Conservation (phyloP, 2,888 invertebrate species). For the Mythimna pallens region DNA sequence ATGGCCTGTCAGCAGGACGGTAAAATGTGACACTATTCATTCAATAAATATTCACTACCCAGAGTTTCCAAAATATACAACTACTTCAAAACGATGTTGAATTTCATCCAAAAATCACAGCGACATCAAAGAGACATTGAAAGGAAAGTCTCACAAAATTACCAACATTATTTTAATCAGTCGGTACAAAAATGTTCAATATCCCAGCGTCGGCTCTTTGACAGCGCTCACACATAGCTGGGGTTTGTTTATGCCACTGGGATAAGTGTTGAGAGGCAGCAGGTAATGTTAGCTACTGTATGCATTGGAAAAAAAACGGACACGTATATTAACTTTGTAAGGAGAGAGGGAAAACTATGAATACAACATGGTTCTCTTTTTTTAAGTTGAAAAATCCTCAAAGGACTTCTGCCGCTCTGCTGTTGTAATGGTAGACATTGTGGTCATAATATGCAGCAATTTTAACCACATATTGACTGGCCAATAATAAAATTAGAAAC, state of each 20-base stretch:
- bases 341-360: not conserved
- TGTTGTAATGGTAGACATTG: too few relatives aligned
- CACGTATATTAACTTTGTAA: not conserved
- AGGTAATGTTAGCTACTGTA: not conserved
- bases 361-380: too few relatives aligned
- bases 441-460: too few relatives aligned
- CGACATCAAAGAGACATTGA: slow-evolving; percentile 50
- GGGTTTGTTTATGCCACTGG: slow-evolving; percentile 55
- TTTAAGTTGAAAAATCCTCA: too few relatives aligned
- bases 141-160: slow-evolving; percentile 39
- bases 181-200: slow-evolving; percentile 65
- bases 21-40: too few relatives aligned
- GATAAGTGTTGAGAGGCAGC: slow-evolving; percentile 39
- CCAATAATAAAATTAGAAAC: too few relatives aligned
- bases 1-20: not conserved
- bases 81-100: not conserved
- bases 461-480: too few relatives aligned
- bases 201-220: slow-evolving; percentile 69
- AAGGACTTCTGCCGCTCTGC: too few relatives aligned
- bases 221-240: slow-evolving; percentile 71
- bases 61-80: slow-evolving; percentile 1
- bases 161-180: slow-evolving; percentile 67
- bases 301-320: not conserved
- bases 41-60: not conserved
- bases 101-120: slow-evolving; percentile 3